These are phyloP conservation scores for Melanargia galathea DNA, from an alignment of 2,888 invertebrate species.

Conservation along the genomic window DNA sequence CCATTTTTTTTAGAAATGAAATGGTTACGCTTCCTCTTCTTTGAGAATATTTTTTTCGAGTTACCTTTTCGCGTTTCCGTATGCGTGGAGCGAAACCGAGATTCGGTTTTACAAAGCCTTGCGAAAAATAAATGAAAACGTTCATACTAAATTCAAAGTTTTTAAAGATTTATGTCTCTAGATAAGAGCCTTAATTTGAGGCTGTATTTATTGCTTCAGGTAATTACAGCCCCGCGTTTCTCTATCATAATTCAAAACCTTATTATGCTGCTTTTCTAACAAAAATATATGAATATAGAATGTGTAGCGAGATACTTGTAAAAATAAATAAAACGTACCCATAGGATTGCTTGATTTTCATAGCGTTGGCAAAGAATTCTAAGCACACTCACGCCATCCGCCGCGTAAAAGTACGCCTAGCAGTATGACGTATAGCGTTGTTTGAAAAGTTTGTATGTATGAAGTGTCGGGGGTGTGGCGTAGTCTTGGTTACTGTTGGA, in stretches of 20 bases:
- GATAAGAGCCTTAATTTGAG: conserved; percentile 11
- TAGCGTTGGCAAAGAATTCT: too few species aligned
- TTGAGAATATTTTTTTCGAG: conserved; percentile 11
- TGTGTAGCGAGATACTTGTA: too few species aligned
- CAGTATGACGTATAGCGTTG: too few species aligned
- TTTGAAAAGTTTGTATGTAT: too few species aligned
- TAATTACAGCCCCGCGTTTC: neutral
- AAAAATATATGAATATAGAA: too few species aligned
- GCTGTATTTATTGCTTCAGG: conserved; percentile 4
- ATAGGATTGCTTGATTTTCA: too few species aligned
- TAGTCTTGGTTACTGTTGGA: too few species aligned
- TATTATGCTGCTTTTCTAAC: neutral
- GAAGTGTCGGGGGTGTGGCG: too few species aligned
- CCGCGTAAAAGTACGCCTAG: too few species aligned
- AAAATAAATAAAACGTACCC: too few species aligned
- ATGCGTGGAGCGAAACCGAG: conserved; percentile 5
- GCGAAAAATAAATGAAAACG: conserved; percentile 19
- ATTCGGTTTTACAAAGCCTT: conserved; percentile 3
- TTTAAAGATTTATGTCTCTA: conserved; percentile 1
- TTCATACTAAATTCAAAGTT: neutral
- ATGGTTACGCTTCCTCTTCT: conserved; percentile 10
- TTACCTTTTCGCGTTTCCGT: conserved; percentile 10
- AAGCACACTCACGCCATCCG: too few species aligned
- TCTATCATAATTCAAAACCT: neutral
- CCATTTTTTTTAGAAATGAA: conserved; percentile 2